Evolutionary conservation across 2,797 vertebrate species (phyloP), one percentile per base, ranked within the genome.

Genomic region (Alauda arvensis): DNA sequence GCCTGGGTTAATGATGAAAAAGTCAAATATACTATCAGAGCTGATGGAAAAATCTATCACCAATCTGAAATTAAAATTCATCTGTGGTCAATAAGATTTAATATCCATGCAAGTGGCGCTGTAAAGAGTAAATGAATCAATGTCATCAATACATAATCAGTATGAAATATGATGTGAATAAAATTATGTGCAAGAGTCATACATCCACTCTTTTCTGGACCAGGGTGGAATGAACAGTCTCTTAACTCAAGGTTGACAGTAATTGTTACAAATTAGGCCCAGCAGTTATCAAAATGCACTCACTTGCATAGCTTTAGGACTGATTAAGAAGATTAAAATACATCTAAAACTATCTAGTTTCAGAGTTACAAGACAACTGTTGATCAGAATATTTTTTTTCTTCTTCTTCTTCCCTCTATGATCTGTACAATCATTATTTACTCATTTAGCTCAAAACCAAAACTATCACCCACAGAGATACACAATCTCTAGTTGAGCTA

Each of bases 21-120:
- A 98, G 97, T 98, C 98, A 98, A 98, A 97, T 97, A 98, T 96
- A 98, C 98, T 98, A 98, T 98, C 97, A 98, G 98, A 97, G 98
- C 97, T 97, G 98, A 98, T 98, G 98, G 98, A 98, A 98, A 98
- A 99, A 99, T 98, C 98, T 97, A 99, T 98, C 96, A 97, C 97
- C 98, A 97, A 97, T 98, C 98, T 98, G 97, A 98, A 98, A 99
- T 98, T 98, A 98, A 98, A 99, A 98, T 98, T 97, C 97, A 98
- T 98, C 98, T 98, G 97, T 97, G 97, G 98, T 98, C 97, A 97
- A 98, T 98, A 98, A 98, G 97, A 98, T 98, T 98, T 98, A 98
- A 98, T 98, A 98, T 98, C 98, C 97, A 98, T 97, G 97, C 97
- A 96, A 98, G 97, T 98, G 97, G 97, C 79, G 97, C 98, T 97